Percentiles rank a stretch among this genome's conserved stretches.
Conservation (phyloP, 2,113 vertebrate genomes). For the Corvus hawaiiensis region DNA sequence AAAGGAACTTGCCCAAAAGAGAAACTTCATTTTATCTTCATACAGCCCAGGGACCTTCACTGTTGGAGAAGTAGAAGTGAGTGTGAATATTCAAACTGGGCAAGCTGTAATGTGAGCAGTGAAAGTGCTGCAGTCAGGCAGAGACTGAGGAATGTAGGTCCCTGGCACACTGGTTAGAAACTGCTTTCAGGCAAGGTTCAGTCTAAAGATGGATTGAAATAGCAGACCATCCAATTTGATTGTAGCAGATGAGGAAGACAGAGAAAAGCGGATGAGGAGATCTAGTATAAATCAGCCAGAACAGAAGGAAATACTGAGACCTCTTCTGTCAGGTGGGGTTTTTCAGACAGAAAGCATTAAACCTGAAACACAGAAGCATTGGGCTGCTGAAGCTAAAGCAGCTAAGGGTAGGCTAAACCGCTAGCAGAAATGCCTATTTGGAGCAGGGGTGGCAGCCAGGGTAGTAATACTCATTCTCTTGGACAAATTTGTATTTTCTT, state of each 20-base stretch:
- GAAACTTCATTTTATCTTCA: neutral
- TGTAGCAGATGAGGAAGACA: neutral
- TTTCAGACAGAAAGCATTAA: neutral
- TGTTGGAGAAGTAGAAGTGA: neutral
- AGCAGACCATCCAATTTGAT: slow-evolving; percentile 5
- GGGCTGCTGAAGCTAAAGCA: neutral
- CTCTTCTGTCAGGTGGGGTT: neutral
- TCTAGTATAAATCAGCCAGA: neutral
- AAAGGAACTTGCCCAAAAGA: neutral
- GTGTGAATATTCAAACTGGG: neutral
- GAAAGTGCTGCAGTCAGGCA: slow-evolving; percentile 18
- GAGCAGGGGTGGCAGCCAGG: neutral
- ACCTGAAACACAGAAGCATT: neutral
- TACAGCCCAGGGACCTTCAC: neutral
- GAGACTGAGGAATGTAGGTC: neutral
- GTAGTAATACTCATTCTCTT: neutral
- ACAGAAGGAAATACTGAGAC: neutral
- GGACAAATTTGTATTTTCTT: slow-evolving; percentile 19
- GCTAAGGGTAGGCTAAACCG: neutral
- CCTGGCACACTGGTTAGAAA: slow-evolving; percentile 16
- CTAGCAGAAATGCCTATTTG: neutral
- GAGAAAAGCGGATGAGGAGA: neutral
- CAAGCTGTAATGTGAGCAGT: slow-evolving; percentile 9
- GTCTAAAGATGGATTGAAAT: neutral
- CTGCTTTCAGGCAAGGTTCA: neutral